These are phyloP conservation scores for Helostoma temminkii DNA, from an alignment of 2,797 vertebrate species.

Conservation along the genomic window DNA sequence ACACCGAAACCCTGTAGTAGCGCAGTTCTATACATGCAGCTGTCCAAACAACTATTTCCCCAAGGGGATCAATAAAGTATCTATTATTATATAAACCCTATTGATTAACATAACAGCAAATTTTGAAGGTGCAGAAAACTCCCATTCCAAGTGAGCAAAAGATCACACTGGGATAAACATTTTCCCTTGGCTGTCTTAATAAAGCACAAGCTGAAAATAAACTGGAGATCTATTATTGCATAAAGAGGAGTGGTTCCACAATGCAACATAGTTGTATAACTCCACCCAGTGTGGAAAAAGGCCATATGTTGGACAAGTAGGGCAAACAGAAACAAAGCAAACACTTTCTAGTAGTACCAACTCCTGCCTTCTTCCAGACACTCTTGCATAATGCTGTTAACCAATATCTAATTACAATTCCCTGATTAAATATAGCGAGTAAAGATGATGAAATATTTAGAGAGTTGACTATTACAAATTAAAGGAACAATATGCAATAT, in stretches of 20 bases:
- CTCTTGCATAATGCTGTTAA: conserved; percentile 69
- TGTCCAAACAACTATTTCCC: too few relatives aligned
- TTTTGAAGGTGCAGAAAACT: conserved; percentile 7
- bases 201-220: conserved; percentile 49
- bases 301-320: conserved; percentile 65
- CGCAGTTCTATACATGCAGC: too few relatives aligned
- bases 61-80: too few relatives aligned
- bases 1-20: too few relatives aligned
- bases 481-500: too few relatives aligned
- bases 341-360: conserved; percentile 59
- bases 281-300: conserved; percentile 64
- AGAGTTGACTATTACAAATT: neutral
- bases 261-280: conserved; percentile 62
- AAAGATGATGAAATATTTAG: conserved; percentile 35
- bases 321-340: conserved; percentile 69
- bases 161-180: conserved; percentile 9
- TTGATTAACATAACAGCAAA: neutral
- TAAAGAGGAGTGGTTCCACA: conserved; percentile 47
- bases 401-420: conserved; percentile 54
- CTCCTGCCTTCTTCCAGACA: conserved; percentile 66
- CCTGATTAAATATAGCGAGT: conserved; percentile 55
- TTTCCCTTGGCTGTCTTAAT: conserved; percentile 16
- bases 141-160: neutral
- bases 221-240: conserved; percentile 51
- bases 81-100: too few relatives aligned